Evolutionary conservation across 2,113 vertebrate genomes (phyloP).

Genomic region (Odocoileus hemionus): DNA sequence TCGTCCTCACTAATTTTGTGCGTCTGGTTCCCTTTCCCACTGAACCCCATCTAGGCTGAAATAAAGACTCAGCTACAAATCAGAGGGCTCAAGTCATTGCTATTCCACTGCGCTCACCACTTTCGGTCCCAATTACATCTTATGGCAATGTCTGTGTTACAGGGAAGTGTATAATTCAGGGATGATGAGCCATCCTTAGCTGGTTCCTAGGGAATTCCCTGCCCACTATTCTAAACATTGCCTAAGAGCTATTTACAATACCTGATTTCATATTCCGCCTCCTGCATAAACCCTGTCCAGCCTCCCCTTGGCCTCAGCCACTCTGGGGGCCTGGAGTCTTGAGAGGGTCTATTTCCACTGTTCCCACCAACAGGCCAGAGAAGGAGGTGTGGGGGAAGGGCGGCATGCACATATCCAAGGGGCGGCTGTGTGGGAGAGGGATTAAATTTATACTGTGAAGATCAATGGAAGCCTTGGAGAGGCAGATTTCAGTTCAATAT

Average conservation of each 20-base stretch:
- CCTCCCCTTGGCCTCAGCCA: background rate
- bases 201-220: background rate
- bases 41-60: background rate
- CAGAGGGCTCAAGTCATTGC: background rate
- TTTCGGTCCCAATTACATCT: background rate
- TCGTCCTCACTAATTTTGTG: background rate
- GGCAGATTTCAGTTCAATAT: slow-evolving; percentile 53
- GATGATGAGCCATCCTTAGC: background rate
- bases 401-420: background rate
- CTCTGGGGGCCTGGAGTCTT: background rate
- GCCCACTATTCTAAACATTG: background rate
- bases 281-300: background rate
- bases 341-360: slow-evolving; percentile 38
- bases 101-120: background rate
- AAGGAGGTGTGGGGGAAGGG: background rate
- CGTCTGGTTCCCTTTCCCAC: background rate
- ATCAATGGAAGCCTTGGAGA: slow-evolving; percentile 59
- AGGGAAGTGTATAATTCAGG: background rate
- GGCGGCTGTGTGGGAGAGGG: background rate
- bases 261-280: background rate
- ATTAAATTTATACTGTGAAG: slow-evolving; percentile 51
- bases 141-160: background rate
- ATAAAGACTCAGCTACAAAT: background rate
- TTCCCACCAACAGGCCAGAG: slow-evolving; percentile 47
- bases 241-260: background rate